Evolutionary conservation across 2,888 invertebrate species (phyloP), one percentile per base, ranked within the genome.

Genomic region (Tachina lurida): DNA sequence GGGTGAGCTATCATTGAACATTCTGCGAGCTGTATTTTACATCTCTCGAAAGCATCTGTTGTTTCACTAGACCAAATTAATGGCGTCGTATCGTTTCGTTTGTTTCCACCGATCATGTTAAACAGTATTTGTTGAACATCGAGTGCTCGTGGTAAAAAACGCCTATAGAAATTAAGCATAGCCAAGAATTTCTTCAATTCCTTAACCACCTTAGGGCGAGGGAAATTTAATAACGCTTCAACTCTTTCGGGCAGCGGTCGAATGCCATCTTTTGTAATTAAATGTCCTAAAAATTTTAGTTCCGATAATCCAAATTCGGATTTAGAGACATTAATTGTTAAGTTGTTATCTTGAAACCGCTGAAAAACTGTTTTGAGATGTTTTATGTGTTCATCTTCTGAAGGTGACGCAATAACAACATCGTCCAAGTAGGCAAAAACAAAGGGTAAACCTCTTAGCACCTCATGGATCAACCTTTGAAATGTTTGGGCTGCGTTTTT

Each of bases 331-430:
- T 75, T 81, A 10, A 77, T 77, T 15, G 58, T 71, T 17, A n/a
- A n/a, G n/a, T n/a, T 65, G 19, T 73, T 39, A 7, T 73, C n/a
- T 0, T 39, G n/a, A 47, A 79, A 41, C 52, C 73, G 52, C n/a
- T 74, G 19, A 67, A 78, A 78, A 52, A 78, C 41, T 12, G 49
- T 22, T 12, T 19, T n/a, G 3, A 83, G 31, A 54, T 81, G 43
- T 31, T 19, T 39, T 31, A 8, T 22, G 49, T 47, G 62, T 80
- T 63, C 80, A 65, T 22, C 83, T 22, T 45, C 79, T 82, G 13
- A 52, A 31, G 62, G 15, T 47, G 68, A 41, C 17, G 62, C 88
- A 5, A 90, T 82, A 7, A 54, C 19, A 17, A 56, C 47, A 47
- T 73, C 60, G 71, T 71, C 71, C 10, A 58, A 45, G 10, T 73